Evolutionary conservation across 1,140 invertebrate genomes (phyloP).

Genomic region (Platorchestia sp.): DNA sequence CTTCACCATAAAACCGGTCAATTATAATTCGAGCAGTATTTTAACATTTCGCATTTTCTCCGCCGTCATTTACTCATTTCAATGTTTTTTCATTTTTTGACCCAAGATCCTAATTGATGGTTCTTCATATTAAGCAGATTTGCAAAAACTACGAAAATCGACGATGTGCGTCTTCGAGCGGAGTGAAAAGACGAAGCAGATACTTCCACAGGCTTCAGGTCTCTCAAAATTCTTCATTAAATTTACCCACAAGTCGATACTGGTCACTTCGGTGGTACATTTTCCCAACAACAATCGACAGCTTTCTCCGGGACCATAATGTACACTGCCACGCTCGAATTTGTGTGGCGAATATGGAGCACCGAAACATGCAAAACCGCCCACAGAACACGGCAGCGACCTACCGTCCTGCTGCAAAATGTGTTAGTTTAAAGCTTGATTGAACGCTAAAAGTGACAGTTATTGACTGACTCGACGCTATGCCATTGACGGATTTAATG

Average conservation of each 20-base stretch:
- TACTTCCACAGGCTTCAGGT: neutral
- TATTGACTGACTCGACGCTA: neutral
- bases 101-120: neutral
- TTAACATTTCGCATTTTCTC: too few species aligned
- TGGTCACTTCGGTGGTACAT: constrained; percentile 32
- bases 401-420: neutral
- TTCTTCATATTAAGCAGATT: neutral
- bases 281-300: constrained; percentile 46
- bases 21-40: too few species aligned
- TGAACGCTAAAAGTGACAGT: neutral
- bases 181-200: neutral
- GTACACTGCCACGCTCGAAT: constrained; percentile 20
- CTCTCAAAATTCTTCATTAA: constrained; percentile 45
- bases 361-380: neutral
- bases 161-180: neutral
- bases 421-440: neutral
- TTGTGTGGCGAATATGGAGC: constrained; percentile 37
- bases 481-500: neutral
- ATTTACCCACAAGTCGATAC: constrained; percentile 46
- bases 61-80: too few species aligned
- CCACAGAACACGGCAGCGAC: neutral
- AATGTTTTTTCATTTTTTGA: too few species aligned
- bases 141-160: neutral
- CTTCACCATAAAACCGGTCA: too few species aligned
- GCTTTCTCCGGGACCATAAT: constrained; percentile 43